A percentile compares a stretch with the other conserved stretches of the same genome.
Evolutionary conservation across 2,797 vertebrate species (phyloP).

Genomic region (Odontamblyopus rebecca): DNA sequence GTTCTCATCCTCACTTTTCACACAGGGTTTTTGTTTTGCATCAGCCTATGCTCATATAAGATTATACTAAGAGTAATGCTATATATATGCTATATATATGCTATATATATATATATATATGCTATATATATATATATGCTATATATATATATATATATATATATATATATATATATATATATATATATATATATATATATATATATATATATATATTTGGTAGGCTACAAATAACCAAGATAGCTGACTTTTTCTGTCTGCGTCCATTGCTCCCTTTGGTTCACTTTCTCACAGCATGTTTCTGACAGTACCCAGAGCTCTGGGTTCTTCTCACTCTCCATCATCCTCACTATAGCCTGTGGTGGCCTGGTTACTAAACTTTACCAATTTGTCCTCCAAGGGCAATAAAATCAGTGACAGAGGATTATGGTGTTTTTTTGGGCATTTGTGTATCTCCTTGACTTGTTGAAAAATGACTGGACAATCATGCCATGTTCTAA

Average conservation of each 20-base stretch:
- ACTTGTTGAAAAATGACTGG: constrained; percentile 32
- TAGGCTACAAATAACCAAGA: not conserved
- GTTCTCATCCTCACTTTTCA: constrained; percentile 41
- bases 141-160: no score
- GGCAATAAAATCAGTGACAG: constrained; percentile 15
- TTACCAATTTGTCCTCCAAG: constrained; percentile 1
- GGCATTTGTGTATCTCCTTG: constrained; percentile 47
- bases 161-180: no score
- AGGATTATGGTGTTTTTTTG: constrained; percentile 56
- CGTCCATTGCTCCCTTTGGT: constrained; percentile 31
- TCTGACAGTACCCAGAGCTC: constrained; percentile 48
- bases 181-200: no score
- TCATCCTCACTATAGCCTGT: constrained; percentile 23
- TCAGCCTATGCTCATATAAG: not conserved
- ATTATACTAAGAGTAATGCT: no score
- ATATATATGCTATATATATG: no score
- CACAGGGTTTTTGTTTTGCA: constrained; percentile 41
- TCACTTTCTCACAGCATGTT: constrained; percentile 45
- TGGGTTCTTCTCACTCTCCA: constrained; percentile 15
- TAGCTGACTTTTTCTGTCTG: constrained; percentile 35
- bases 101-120: no score
- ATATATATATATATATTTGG: constrained; percentile 1
- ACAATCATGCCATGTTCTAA: constrained; percentile 23
- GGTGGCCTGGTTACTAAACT: not conserved
- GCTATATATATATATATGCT: no score